A percentile compares a stretch with the other conserved stretches of the same genome.
Evolutionary conservation across 2,888 invertebrate species (phyloP).

Genomic region (Plebejus argus): DNA sequence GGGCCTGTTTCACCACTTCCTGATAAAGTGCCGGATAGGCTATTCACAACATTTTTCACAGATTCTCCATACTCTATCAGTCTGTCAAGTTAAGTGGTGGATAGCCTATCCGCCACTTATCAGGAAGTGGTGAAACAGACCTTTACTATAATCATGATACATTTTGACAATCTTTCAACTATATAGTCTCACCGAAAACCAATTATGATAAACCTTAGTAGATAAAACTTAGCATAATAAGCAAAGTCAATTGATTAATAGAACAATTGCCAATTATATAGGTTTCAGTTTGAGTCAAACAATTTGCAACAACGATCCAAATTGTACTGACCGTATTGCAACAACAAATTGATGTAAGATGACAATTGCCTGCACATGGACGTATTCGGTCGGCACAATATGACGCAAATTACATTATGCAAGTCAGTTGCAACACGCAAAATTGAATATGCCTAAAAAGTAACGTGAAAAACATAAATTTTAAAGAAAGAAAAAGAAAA

Average conservation of each 20-base stretch:
- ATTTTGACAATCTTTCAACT: neutral
- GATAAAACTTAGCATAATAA: neutral
- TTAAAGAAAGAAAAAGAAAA: neutral
- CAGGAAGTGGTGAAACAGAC: no score
- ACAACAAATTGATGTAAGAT: slow-evolving; percentile 29
- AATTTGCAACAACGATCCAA: neutral
- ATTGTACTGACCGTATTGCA: slow-evolving; percentile 8
- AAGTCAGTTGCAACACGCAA: neutral
- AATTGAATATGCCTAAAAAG: neutral
- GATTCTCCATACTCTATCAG: no score
- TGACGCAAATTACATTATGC: neutral
- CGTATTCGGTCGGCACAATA: neutral
- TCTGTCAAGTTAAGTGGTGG: no score
- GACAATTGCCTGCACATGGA: slow-evolving; percentile 12
- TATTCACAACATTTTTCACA: no score
- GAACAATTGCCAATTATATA: neutral
- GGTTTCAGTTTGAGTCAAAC: neutral
- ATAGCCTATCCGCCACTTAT: no score
- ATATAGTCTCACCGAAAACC: neutral
- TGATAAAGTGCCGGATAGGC: no score
- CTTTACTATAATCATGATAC: neutral
- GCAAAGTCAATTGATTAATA: neutral
- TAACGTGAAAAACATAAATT: neutral
- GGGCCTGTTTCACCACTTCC: no score
- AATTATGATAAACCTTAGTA: no score